Conservation (phyloP, 30 jellyfish, hydroid and myxozoan species). For the Aurelia sp. region DNA sequence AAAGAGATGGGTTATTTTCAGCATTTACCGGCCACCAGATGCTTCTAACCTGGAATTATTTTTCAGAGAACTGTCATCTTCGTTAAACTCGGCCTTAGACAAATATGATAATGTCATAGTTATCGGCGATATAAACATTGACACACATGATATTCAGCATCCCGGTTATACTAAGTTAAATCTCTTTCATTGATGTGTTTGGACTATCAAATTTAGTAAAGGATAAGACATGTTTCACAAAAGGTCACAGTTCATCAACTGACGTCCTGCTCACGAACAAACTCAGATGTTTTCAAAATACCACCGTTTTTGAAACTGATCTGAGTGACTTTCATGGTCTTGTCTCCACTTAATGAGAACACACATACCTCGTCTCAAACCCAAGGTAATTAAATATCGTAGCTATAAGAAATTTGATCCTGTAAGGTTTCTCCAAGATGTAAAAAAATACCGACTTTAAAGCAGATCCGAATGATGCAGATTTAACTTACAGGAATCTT, state of each 20-base stretch:
- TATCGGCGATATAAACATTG: constrained; percentile 1
- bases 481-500: too few relatives aligned
- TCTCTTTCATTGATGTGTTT: constrained; percentile 54
- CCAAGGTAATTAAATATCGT: constrained; percentile 32
- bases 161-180: constrained; percentile 26
- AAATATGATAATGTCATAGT: neutral
- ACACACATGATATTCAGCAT: constrained; percentile 29
- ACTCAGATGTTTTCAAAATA: constrained; percentile 46
- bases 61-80: constrained; percentile 24
- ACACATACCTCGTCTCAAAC: constrained; percentile 60
- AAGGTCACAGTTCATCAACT: constrained; percentile 32
- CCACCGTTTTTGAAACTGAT: constrained; percentile 52
- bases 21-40: neutral
- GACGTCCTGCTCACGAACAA: constrained; percentile 32
- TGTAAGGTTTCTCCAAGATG: constrained; percentile 42
- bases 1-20: too few relatives aligned
- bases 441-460: constrained; percentile 38
- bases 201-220: constrained; percentile 63
- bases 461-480: neutral
- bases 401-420: constrained; percentile 32
- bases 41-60: constrained; percentile 13
- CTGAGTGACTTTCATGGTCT: neutral
- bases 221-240: neutral
- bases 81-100: neutral
- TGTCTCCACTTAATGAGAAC: constrained; percentile 37